A percentile compares a stretch with the other conserved stretches of the same genome.
These are phyloP conservation scores for Cygnus atratus DNA, from an alignment of 2,113 vertebrate genomes.

Conservation along the genomic window DNA sequence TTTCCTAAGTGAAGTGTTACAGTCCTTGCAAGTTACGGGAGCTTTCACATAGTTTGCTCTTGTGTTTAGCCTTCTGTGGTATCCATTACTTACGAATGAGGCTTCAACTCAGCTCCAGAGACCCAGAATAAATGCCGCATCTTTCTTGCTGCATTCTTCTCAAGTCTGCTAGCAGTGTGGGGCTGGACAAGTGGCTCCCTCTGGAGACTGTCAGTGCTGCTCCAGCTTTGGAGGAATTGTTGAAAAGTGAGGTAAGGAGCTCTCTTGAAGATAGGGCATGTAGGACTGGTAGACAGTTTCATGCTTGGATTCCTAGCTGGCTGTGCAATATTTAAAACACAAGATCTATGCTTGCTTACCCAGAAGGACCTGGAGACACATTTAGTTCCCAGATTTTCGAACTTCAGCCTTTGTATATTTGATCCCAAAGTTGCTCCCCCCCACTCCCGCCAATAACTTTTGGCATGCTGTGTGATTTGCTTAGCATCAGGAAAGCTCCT, in stretches of 20 bases:
- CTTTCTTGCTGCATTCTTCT: background rate
- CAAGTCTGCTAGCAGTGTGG: background rate
- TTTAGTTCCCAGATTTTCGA: background rate
- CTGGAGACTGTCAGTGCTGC: background rate
- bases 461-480: background rate
- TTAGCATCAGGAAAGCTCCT: background rate
- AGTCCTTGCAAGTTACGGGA: background rate
- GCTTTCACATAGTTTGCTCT: background rate
- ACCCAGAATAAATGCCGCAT: constrained; percentile 15
- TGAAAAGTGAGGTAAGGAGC: constrained; percentile 47
- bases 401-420: background rate
- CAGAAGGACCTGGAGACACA: background rate
- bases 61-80: background rate
- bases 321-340: background rate
- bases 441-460: background rate
- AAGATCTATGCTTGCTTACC: background rate
- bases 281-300: background rate
- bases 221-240: constrained; percentile 21
- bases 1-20: background rate
- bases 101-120: background rate
- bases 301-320: constrained; percentile 29
- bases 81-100: background rate
- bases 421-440: background rate
- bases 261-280: background rate
- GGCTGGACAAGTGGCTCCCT: background rate